Conservation (phyloP, 2,888 invertebrate species). For the Coelopa pilipes region DNA sequence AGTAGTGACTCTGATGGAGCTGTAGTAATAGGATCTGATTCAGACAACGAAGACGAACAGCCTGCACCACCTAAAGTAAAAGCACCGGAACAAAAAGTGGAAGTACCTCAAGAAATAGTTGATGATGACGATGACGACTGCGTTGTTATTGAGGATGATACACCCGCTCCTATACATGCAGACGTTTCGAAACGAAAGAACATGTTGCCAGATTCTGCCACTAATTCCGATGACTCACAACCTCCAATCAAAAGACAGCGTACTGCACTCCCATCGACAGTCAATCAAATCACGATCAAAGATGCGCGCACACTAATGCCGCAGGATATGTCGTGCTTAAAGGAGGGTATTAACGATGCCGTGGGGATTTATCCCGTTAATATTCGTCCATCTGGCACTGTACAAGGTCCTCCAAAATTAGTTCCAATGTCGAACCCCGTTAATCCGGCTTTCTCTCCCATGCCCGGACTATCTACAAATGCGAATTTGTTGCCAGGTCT, state of each 20-base stretch:
- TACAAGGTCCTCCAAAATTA: conserved; percentile 58
- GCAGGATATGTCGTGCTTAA: background rate
- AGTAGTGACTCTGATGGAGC: conserved; percentile 59
- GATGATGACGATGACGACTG: conserved; percentile 69
- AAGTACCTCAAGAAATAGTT: conserved; percentile 40
- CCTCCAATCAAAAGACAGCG: conserved; percentile 61
- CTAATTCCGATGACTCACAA: conserved; percentile 68
- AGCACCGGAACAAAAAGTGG: conserved; percentile 37
- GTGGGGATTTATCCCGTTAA: conserved; percentile 71
- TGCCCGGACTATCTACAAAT: conserved; percentile 62
- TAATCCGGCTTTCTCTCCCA: conserved; percentile 46
- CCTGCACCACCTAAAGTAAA: conserved; percentile 16
- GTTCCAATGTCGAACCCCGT: conserved; percentile 53
- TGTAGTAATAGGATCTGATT: conserved; percentile 63
- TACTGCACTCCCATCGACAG: conserved; percentile 47
- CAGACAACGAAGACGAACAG: conserved; percentile 52
- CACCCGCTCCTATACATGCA: conserved; percentile 46
- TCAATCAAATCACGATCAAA: conserved; percentile 63
- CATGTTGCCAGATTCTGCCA: conserved; percentile 63
- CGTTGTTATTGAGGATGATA: conserved; percentile 70
- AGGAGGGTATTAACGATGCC: conserved; percentile 32
- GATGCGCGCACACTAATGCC: conserved; percentile 64
- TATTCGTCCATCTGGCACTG: conserved; percentile 69
- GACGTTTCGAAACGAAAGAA: conserved; percentile 64
- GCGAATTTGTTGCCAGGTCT: conserved; percentile 81